Evolutionary conservation across 2,797 vertebrate genomes (phyloP), one percentile per base, ranked within the genome.

Genomic region (Notoglanidium macrostoma): DNA sequence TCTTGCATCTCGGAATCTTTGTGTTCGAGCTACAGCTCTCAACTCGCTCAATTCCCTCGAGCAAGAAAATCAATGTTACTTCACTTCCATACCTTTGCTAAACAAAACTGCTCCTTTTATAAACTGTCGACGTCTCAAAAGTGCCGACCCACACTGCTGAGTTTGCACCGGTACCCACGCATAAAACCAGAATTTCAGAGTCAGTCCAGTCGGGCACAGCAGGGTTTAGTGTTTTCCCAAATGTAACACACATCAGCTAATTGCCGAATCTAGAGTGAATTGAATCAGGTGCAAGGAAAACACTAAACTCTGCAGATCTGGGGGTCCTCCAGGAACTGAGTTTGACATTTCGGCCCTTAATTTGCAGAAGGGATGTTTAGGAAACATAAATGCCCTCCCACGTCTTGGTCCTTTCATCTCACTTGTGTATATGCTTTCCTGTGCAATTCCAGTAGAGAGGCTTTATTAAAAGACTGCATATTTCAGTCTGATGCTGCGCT

Each of bases 1-100:
- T 84, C 80, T 88, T 86, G 72, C 61, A 85, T 88, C 65, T 46
- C 70, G 49, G 72, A 55, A 83, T 83, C 85, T 68, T 84, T 63
- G 51, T 59, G 40, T 83, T 72, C 4, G 8, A 74, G 68, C 55
- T 19, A 15, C 86, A 78, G 55, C 73, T 73, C 57, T 40, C 46
- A 11, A 85, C 21, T 73, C 35, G 15, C 55, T 77, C 84, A 44
- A 77, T 77, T 82, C 59, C 80, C 73, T 49, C 35, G 12, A 63
- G 87, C 63, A 29, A 88, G 17, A 86, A 76, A 87, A 55, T 79
- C 74, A 72, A 63, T 74, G 74, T 32, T 79, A 84, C 73, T 61
- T 63, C 63, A 61, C 51, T 67, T 65, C 46, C 59, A n/a, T 78
- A 67, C 46, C 51, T 59, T 65, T 54, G 29, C 29, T 4, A 83